Conservation (phyloP, 2,888 invertebrate genomes). For the Heteromyza rotundicornis region DNA sequence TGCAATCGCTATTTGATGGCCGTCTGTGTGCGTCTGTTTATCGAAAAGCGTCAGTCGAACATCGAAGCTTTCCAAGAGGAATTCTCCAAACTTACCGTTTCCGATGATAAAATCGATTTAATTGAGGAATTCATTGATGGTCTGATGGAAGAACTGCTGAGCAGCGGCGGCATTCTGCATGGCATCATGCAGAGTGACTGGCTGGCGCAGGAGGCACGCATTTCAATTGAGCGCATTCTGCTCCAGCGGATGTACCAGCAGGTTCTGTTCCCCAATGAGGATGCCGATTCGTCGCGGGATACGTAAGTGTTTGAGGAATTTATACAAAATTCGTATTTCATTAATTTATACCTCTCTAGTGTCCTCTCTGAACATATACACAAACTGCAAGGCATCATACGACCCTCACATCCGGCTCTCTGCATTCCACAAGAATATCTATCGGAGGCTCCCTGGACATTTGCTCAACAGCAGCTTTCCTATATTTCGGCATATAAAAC, state of each 20-base stretch:
- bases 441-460: slow-evolving; percentile 94
- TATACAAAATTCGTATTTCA: not conserved
- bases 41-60: slow-evolving; percentile 77
- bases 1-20: slow-evolving; percentile 76
- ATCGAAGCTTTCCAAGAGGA: slow-evolving; percentile 79
- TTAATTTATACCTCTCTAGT: too few relatives aligned
- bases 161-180: slow-evolving; percentile 75
- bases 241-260: slow-evolving; percentile 90
- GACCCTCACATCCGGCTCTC: slow-evolving; percentile 81
- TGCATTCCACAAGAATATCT: slow-evolving; percentile 82
- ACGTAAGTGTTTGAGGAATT: slow-evolving; percentile 70
- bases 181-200: slow-evolving; percentile 68
- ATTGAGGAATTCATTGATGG: slow-evolving; percentile 81
- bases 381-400: slow-evolving; percentile 76
- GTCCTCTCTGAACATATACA: slow-evolving; percentile 88
- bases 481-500: slow-evolving; percentile 91
- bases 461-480: slow-evolving; percentile 88
- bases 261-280: slow-evolving; percentile 96
- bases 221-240: slow-evolving; percentile 88
- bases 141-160: slow-evolving; percentile 73
- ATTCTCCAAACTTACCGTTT: slow-evolving; percentile 78
- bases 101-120: slow-evolving; percentile 91
- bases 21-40: slow-evolving; percentile 79
- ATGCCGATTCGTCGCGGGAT: slow-evolving; percentile 91
- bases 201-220: slow-evolving; percentile 77